These are phyloP conservation scores for Vimba vimba DNA, from an alignment of 2,113 vertebrate species.

Conservation along the genomic window DNA sequence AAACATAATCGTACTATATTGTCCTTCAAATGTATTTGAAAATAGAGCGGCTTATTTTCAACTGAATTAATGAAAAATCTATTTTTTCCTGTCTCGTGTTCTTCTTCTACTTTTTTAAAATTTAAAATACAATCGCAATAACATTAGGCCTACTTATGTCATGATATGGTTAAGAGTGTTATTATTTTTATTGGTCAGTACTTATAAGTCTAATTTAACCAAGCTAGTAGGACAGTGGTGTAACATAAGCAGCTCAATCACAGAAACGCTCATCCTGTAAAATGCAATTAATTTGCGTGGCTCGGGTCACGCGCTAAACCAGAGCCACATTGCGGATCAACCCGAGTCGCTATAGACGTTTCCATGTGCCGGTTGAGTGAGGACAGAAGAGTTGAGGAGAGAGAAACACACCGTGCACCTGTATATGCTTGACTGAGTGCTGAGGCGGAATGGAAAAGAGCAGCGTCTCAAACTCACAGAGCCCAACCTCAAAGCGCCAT, in stretches of 20 bases:
- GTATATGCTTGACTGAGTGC: conserved; percentile 68
- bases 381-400: conserved; percentile 31
- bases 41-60: neutral
- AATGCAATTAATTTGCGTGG: neutral
- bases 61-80: neutral
- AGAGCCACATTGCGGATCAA: neutral
- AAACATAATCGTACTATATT: neutral
- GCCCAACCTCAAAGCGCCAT: conserved; percentile 71
- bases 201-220: neutral
- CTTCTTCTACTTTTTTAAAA: neutral
- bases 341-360: neutral
- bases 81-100: neutral
- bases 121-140: neutral
- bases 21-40: neutral
- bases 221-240: neutral
- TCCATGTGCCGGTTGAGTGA: conserved; percentile 25
- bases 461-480: conserved; percentile 66
- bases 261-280: neutral
- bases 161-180: neutral
- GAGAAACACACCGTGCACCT: conserved; percentile 74
- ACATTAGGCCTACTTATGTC: neutral
- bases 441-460: conserved; percentile 70
- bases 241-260: neutral
- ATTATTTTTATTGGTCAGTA: neutral
- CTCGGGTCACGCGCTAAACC: neutral